Evolutionary conservation across 1,140 invertebrate genomes (phyloP).

Genomic region (Orius laevigatus): DNA sequence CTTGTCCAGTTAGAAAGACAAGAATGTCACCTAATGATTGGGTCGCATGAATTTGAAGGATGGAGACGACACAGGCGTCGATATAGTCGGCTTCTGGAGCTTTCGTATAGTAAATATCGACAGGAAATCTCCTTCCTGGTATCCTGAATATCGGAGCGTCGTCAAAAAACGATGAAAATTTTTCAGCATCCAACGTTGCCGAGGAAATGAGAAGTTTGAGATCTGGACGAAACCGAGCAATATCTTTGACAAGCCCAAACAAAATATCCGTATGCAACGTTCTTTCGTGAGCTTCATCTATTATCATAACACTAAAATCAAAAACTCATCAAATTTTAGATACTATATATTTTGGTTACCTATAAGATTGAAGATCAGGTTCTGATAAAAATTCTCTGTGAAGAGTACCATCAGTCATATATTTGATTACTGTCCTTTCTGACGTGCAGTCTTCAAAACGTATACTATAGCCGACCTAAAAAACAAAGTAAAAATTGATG

Average conservation of each 20-base stretch:
- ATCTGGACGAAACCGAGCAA: constrained; percentile 83
- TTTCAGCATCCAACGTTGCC: constrained; percentile 93
- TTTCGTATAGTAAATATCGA: constrained; percentile 98
- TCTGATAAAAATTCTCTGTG: constrained; percentile 94
- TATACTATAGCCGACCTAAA: constrained; percentile 57
- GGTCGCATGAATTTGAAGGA: constrained; percentile 94
- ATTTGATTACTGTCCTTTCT: constrained; percentile 72
- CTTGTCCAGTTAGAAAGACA: constrained; percentile 78
- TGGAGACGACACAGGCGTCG: constrained; percentile 90
- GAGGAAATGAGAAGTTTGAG: constrained; percentile 94
- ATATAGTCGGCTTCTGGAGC: constrained; percentile 97
- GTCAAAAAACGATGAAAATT: constrained; percentile 97
- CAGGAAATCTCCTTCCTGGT: constrained; percentile 58
- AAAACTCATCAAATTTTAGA: constrained; percentile 7
- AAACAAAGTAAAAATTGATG: constrained; percentile 13
- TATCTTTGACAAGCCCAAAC: constrained; percentile 97
- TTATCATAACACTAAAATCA: constrained; percentile 81
- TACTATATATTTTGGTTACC: constrained; percentile 25
- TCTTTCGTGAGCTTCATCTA: constrained; percentile 97
- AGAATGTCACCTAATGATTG: constrained; percentile 90
- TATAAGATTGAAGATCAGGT: constrained; percentile 82
- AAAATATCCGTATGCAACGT: constrained; percentile 97
- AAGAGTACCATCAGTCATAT: constrained; percentile 99
- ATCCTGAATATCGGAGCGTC: constrained; percentile 96
- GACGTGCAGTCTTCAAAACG: constrained; percentile 67